Evolutionary conservation across 1,140 invertebrate species (phyloP).

Genomic region (Cotesia chilonis): DNA sequence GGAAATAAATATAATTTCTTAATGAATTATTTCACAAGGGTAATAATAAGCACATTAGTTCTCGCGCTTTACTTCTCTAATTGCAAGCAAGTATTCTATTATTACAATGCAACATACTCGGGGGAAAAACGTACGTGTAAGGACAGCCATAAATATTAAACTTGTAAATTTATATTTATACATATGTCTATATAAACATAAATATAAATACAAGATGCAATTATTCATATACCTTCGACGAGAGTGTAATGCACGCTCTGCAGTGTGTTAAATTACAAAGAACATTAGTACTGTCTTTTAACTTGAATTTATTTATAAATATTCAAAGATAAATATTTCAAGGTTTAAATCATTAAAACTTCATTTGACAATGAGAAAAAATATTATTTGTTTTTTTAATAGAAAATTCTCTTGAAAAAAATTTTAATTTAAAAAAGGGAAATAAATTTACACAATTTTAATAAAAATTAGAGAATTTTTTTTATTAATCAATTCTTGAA

Average conservation of each 20-base stretch:
- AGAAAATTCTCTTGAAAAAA: not conserved
- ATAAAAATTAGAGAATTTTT: no score
- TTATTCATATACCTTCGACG: not conserved
- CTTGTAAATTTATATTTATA: not conserved
- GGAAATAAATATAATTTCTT: constrained; percentile 5
- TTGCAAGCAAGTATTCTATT: not conserved
- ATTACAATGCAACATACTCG: not conserved
- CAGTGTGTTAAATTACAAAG: constrained; percentile 14
- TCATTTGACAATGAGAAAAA: not conserved
- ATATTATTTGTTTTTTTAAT: not conserved
- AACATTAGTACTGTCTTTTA: not conserved
- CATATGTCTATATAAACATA: not conserved
- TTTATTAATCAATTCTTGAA: no score
- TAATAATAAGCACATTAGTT: not conserved
- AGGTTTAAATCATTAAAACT: not conserved
- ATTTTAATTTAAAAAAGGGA: no score
- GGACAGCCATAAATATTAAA: constrained; percentile 8
- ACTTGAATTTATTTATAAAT: not conserved
- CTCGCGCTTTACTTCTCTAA: constrained; percentile 9
- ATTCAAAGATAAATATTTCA: not conserved
- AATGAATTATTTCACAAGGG: not conserved
- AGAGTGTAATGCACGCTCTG: not conserved
- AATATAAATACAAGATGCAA: no score
- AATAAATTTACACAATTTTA: no score
- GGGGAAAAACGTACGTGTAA: not conserved